Evolutionary conservation across 2,888 invertebrate species (phyloP).

Genomic region (Mamestra brassicae): DNA sequence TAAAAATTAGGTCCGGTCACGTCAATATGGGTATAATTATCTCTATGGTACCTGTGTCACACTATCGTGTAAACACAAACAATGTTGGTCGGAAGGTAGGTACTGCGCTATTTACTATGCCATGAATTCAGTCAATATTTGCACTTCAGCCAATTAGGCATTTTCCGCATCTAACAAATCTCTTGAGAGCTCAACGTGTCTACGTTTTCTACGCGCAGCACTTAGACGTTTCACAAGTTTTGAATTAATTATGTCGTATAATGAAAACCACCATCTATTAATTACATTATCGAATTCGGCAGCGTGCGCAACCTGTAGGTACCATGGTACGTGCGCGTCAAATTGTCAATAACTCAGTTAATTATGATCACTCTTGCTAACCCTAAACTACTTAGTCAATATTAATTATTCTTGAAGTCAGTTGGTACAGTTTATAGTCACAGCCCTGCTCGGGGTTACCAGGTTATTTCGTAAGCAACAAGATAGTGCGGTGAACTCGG

Average conservation of each 20-base stretch:
- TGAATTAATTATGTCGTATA: constrained; percentile 51
- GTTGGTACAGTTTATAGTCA: constrained; percentile 34
- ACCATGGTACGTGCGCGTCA: constrained; percentile 30
- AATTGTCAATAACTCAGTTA: constrained; percentile 44
- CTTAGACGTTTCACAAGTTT: constrained; percentile 28
- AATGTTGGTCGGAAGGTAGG: background rate
- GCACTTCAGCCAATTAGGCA: constrained; percentile 37
- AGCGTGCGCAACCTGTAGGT: constrained; percentile 16
- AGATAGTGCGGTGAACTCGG: constrained; percentile 15
- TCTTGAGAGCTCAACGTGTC: constrained; percentile 24
- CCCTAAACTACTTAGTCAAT: constrained; percentile 22
- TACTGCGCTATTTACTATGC: background rate
- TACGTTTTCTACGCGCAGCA: constrained; percentile 16
- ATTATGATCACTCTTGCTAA: constrained; percentile 44
- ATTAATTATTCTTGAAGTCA: constrained; percentile 37
- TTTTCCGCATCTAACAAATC: constrained; percentile 45
- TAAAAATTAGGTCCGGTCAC: constrained; percentile 43
- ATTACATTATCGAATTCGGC: constrained; percentile 44
- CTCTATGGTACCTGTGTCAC: background rate
- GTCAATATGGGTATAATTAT: constrained; percentile 34
- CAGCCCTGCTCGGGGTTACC: constrained; percentile 34
- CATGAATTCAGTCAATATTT: constrained; percentile 24
- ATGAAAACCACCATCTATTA: constrained; percentile 36
- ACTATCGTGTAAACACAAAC: background rate
- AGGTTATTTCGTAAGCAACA: constrained; percentile 38